Evolutionary conservation across 1,140 invertebrate species (phyloP), one percentile per base, ranked within the genome.

Genomic region (Gryllus bimaculatus): DNA sequence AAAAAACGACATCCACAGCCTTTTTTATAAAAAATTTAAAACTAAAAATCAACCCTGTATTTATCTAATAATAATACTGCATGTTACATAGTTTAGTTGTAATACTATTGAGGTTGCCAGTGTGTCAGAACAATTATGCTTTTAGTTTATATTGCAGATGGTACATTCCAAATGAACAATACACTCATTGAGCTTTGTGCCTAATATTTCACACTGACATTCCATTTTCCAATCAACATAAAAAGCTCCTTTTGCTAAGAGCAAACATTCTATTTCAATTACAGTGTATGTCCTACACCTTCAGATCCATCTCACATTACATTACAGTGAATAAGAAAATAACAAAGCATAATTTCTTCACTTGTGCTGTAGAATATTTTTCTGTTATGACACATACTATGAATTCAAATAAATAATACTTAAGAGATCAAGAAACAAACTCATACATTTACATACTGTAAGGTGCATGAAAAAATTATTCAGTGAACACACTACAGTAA

Each of bases 11-110:
- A 13, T 66, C 54, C 54, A 66, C 54, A 66, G 54, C 18, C 54
- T 66, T 66, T 66, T 66, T 66, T 66, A 66, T 66, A 66, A 66
- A 66, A 66, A 66, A 66, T 66, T 66, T 66, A 66, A 13, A 13
- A 66, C 10, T 18, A 13, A 66, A 66, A 66, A 66, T 66, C 54
- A 66, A 66, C 54, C 54, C 54, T 66, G 54, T 66, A 66, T 66
- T 66, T 66, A 66, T 66, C 54, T 66, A 66, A 66, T 66, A 66
- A 18, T 66, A 66, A 66, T 66, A 66, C 54, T 66, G 54, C 54
- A 66, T 18, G 54, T 66, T 66, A 66, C 54, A 66, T 66, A 66
- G 54, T 66, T 66, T 66, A 66, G 54, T 66, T 66, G 10, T 66
- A 66, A 66, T 66, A 66, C 54, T 66, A 66, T 66, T 13, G 18